Evolutionary conservation across 2,888 invertebrate species (phyloP), one percentile per base, ranked within the genome.

Genomic region (Zaprionus lineosus): DNA sequence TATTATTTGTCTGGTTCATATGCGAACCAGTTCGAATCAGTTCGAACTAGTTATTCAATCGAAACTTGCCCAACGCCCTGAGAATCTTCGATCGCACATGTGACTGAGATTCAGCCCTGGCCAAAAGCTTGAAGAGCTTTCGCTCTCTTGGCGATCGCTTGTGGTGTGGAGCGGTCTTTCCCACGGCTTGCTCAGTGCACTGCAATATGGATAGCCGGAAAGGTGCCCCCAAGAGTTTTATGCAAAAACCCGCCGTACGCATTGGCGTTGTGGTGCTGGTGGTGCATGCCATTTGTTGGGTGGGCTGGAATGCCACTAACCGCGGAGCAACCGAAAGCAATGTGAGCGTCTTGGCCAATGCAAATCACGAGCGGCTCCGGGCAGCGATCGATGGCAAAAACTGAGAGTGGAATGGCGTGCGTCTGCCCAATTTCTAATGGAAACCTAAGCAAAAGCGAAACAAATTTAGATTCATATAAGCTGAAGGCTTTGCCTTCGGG

Each of bases 251-350:
- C 3, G 74, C 82, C 43, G 37, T 65, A 15, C 82, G 78, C n/a
- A 86, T 78, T n/a, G 78, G 84, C 5, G 44, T 76, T 4, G 86
- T 69, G 12, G 84, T 78, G 24, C 21, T 86, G 31, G 65, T 86
- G 9, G 60, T 86, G 14, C 78, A 78, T 24, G 60, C 84, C 1
- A 41, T 69, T 3, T 81, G 64, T 18, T 78, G 84, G 84, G 8
- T 79, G 7, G 78, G 84, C 4, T 86, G 78, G 86, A 76, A 44
- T 31, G 60, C 62, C 12, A 69, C 60, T 0, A 56, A 69, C 9
- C 70, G 53, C 24, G 51, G 36, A 7, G 19, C 52, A 33, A 59
- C 7, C 3, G 31, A 11, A 16, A 36, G 8, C 6, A 63, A 48
- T 15, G 21, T 29, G 3, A 56, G 34, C 8, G 40, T 37, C 15